phyloP scores from a whole-genome alignment of 2,113 vertebrate species.

The Todiramphus chloris region DNA sequence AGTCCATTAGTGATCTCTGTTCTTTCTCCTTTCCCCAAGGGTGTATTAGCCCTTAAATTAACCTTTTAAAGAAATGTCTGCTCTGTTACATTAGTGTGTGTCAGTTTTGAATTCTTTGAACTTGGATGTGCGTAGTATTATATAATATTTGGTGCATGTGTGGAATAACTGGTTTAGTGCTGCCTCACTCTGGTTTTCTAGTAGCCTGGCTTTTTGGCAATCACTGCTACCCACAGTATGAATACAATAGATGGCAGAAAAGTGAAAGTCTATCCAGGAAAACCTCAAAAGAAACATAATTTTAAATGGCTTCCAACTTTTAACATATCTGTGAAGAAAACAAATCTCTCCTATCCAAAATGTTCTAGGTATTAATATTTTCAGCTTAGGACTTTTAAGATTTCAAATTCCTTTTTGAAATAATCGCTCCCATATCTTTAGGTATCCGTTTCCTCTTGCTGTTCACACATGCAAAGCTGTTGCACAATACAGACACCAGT shows the following conservation, averaged over 20 bases:
- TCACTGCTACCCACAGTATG: background rate
- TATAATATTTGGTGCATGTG: background rate
- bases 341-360: background rate
- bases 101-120: background rate
- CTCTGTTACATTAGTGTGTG: background rate
- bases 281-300: background rate
- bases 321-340: background rate
- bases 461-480: background rate
- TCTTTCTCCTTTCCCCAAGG: background rate
- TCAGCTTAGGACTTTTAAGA: background rate
- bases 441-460: background rate
- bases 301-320: background rate
- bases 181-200: background rate
- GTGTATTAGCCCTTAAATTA: background rate
- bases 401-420: background rate
- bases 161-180: background rate
- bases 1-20: background rate
- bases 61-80: background rate
- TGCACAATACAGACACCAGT: background rate
- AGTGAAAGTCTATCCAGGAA: background rate
- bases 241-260: background rate
- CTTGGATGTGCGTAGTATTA: background rate
- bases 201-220: background rate
- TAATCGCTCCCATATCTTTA: background rate
- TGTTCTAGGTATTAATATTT: background rate